Percentiles rank a stretch among this genome's conserved stretches.
Evolutionary conservation across 2,797 vertebrate species (phyloP).

Genomic region (Lepilemur ruficaudatus): DNA sequence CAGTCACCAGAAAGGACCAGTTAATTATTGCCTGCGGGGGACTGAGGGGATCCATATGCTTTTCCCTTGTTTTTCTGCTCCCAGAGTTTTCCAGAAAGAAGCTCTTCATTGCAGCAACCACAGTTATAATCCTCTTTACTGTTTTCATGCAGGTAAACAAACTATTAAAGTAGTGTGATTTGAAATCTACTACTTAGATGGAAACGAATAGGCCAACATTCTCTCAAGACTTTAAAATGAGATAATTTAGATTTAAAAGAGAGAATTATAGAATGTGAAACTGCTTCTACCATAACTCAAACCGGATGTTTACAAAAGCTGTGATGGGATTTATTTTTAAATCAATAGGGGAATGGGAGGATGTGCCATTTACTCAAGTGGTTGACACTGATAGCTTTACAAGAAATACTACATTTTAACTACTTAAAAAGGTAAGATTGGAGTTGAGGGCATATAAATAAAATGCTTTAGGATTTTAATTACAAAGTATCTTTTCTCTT

Average conservation of each 20-base stretch:
- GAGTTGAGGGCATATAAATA: background rate
- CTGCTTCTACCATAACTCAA: background rate
- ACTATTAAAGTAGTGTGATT: background rate
- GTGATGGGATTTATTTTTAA: background rate
- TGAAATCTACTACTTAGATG: background rate
- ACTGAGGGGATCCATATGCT: constrained; percentile 83
- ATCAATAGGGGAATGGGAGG: background rate
- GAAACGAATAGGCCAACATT: background rate
- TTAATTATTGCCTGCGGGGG: constrained; percentile 84
- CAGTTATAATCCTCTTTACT: constrained; percentile 84
- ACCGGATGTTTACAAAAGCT: background rate
- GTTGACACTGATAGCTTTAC: background rate
- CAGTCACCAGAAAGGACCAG: constrained; percentile 82
- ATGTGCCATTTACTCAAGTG: background rate
- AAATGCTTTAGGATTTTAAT: background rate
- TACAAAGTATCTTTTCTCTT: background rate
- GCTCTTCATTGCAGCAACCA: constrained; percentile 84
- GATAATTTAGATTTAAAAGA: background rate
- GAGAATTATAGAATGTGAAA: background rate
- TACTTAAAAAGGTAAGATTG: background rate
- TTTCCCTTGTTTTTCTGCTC: constrained; percentile 84
- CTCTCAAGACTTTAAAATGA: background rate
- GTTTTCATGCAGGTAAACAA: constrained; percentile 82
- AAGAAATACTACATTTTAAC: background rate
- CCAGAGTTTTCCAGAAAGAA: constrained; percentile 83